Base-by-base conservation (phyloP, 2,113 vertebrate species). In the Dunckerocampus dactyliophorus region DNA sequence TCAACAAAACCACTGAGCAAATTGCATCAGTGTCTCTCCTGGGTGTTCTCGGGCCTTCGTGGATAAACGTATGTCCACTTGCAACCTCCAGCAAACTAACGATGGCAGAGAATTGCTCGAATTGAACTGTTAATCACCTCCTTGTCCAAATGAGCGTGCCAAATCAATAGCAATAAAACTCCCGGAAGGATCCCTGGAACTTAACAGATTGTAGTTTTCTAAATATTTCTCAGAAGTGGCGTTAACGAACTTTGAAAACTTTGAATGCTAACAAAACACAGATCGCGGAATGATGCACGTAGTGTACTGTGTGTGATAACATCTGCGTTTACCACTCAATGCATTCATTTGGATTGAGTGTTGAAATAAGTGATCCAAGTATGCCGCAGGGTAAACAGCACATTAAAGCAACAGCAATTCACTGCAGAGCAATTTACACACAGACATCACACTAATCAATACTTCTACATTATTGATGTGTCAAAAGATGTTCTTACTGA, bases 121-220 rank as follows among this genome's bases (percentile, higher is more conserved):
- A 80, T 76, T 81, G 71, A 77, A 56, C 12, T 42, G 54, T 42
- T 43, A 56, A 43, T 56, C 54, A 56, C 11, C 5, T 56, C 54
- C 54, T 42, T 56, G 15, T 56, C 12, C 37, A 56, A 56, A 42
- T 56, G 37, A 21, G 54, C 20, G 12, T 64, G 49, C 52, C 53
- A 58, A 69, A 80, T 80, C 72, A 80, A 75, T 82, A 69, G 73
- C 46, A 70, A 69, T 66, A 58, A 77, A 81, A 72, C 46, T 62
- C 62, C 51, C 63, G 68, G 67, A 72, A 66, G 65, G 48, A 55
- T 82, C 55, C 34, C 62, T 56, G 54, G 65, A 58, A 65, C 62
- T 66, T 59, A 72, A 72, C 65, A 74, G 60, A 79, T 76, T 79
- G 72, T 68, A 70, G 67, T 75, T 67, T 67, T 67, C 70, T 56